phyloP scores from a whole-genome alignment of 2,797 vertebrate genomes.

The Coracias cyanogaster region DNA sequence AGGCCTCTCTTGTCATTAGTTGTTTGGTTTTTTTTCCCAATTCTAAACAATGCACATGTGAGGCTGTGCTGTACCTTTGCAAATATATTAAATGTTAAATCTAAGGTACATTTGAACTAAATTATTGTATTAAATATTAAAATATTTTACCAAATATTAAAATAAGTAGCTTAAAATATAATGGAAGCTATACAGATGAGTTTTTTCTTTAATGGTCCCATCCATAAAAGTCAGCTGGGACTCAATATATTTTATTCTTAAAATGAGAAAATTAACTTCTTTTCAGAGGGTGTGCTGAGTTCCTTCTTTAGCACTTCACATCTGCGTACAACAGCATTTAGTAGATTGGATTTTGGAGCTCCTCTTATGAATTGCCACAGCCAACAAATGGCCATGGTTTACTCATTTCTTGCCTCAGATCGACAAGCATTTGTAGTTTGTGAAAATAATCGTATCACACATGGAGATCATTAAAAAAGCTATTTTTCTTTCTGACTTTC shows the following conservation, averaged over 20 bases:
- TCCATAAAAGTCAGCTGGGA: not conserved
- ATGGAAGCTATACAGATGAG: not conserved
- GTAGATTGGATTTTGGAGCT: not conserved
- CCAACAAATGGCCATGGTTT: not conserved
- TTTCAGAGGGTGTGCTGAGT: not conserved
- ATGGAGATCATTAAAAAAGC: not conserved
- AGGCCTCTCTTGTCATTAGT: accelerated
- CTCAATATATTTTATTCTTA: not conserved
- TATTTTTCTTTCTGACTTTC: not conserved
- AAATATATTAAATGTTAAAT: not conserved
- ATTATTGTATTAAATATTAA: not conserved
- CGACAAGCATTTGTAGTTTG: not conserved
- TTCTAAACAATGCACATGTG: not conserved
- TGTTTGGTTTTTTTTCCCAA: not conserved
- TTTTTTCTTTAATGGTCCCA: not conserved
- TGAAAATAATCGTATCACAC: not conserved
- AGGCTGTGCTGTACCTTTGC: not conserved
- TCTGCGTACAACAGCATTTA: not conserved
- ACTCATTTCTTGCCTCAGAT: not conserved
- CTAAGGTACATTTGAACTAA: not conserved
- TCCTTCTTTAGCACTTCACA: not conserved
- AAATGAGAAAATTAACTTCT: not conserved
- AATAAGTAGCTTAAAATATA: not conserved
- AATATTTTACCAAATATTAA: not conserved
- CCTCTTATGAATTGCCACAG: not conserved